phyloP scores from a whole-genome alignment of 1,140 invertebrate genomes.

The Drosophila ficusphila region DNA sequence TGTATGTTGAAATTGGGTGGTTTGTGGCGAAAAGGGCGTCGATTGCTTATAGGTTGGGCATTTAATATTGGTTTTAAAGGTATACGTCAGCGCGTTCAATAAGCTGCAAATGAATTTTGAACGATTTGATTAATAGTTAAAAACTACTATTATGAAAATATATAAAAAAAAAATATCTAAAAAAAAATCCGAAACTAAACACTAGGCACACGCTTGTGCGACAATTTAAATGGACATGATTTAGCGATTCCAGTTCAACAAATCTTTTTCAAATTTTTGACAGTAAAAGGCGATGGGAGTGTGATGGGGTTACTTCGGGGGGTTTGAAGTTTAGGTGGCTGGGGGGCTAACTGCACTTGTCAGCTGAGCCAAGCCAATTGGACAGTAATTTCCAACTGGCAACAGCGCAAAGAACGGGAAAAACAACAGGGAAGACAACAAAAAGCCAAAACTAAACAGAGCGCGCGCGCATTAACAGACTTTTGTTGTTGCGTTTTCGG shows the following conservation, averaged over 20 bases:
- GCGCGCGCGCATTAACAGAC: slow-evolving; percentile 53
- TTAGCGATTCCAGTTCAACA: too few relatives aligned
- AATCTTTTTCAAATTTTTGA: slow-evolving; percentile 1
- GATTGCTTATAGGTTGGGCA: slow-evolving; percentile 35
- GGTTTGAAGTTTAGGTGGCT: too few relatives aligned
- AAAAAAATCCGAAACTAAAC: background rate
- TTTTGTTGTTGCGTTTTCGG: slow-evolving; percentile 1
- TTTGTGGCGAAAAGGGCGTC: background rate
- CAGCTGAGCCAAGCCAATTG: slow-evolving; percentile 42
- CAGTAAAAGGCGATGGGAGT: slow-evolving; percentile 4
- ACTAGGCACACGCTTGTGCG: too few relatives aligned
- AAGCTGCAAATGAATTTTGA: slow-evolving; percentile 37
- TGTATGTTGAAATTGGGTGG: background rate
- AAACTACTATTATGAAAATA: background rate
- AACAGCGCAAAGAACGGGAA: slow-evolving; percentile 8
- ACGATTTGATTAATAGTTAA: background rate
- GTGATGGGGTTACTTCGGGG: too few relatives aligned
- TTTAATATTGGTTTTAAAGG: slow-evolving; percentile 41
- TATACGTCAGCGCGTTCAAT: slow-evolving; percentile 51
- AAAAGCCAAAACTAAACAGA: slow-evolving; percentile 13
- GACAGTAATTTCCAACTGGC: slow-evolving; percentile 20
- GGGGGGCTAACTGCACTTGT: slow-evolving; percentile 49
- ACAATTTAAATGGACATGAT: too few relatives aligned
- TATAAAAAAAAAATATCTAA: slow-evolving; percentile 1
- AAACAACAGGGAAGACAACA: background rate